Percentiles rank a stretch among this genome's conserved stretches.
Evolutionary conservation across 2,113 vertebrate genomes (phyloP).

Genomic region (Lipophrys pholis): DNA sequence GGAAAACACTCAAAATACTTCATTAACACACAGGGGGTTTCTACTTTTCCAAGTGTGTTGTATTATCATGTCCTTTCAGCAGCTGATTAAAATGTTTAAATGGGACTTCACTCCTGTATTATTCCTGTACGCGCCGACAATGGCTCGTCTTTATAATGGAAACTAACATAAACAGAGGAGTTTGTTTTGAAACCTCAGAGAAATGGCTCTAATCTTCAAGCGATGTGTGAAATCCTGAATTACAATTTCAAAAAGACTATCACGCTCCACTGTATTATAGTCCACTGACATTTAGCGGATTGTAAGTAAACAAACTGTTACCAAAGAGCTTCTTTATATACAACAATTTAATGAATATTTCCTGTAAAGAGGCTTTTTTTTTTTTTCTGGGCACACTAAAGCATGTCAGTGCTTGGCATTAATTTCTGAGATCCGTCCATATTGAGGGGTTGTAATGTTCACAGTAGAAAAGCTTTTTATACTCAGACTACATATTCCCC

Average conservation of each 20-base stretch:
- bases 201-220: not conserved
- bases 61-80: not conserved
- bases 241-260: slow-evolving; percentile 4
- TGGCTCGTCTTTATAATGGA: not conserved
- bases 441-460: slow-evolving; percentile 72
- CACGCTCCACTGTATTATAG: not conserved
- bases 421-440: slow-evolving; percentile 69
- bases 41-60: not conserved
- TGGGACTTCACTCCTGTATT: slow-evolving; percentile 1
- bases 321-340: slow-evolving; percentile 33
- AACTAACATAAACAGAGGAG: slow-evolving; percentile 8
- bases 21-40: slow-evolving; percentile 1
- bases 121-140: not conserved
- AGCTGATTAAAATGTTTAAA: not conserved
- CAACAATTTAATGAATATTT: slow-evolving; percentile 57
- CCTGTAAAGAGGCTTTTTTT: slow-evolving; percentile 41
- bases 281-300: slow-evolving; percentile 28
- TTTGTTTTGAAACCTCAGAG: slow-evolving; percentile 10
- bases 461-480: slow-evolving; percentile 76
- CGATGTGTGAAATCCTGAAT: not conserved
- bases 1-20: slow-evolving; percentile 2
- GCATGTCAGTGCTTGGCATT: slow-evolving; percentile 68
- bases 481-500: slow-evolving; percentile 77
- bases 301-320: slow-evolving; percentile 40
- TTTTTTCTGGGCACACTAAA: slow-evolving; percentile 29